phyloP scores from a whole-genome alignment of 2,113 vertebrate species.

The Mormyrus lacerda region DNA sequence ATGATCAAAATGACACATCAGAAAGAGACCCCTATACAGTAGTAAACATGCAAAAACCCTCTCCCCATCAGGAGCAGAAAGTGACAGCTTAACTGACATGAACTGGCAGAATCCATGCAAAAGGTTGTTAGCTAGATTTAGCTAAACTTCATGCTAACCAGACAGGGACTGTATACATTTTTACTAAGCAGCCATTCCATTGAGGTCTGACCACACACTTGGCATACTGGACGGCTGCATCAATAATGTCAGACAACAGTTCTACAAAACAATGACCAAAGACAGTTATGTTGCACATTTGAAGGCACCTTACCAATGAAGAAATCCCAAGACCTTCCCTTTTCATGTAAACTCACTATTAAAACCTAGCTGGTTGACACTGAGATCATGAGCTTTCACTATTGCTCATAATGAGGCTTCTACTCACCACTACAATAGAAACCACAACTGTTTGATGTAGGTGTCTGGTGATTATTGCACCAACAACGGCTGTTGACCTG shows the following conservation, averaged over 20 bases:
- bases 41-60: neutral
- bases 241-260: conserved; percentile 35
- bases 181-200: conserved; percentile 46
- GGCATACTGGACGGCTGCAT: conserved; percentile 34
- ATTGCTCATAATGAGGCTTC: neutral
- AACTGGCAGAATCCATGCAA: neutral
- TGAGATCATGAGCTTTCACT: neutral
- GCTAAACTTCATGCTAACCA: neutral
- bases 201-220: conserved; percentile 39
- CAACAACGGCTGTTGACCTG: conserved; percentile 53
- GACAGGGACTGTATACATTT: neutral
- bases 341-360: neutral
- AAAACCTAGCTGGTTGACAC: neutral
- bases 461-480: conserved; percentile 21
- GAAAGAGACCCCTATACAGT: neutral
- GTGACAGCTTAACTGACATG: neutral
- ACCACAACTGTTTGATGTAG: neutral
- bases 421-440: conserved; percentile 18
- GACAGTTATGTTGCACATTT: neutral
- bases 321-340: neutral
- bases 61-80: neutral
- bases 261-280: conserved; percentile 17
- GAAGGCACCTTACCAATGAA: neutral
- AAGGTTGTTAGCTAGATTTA: neutral
- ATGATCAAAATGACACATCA: neutral